Conservation (phyloP, 2,888 invertebrate species). For the Scaptomyza tumidula region DNA sequence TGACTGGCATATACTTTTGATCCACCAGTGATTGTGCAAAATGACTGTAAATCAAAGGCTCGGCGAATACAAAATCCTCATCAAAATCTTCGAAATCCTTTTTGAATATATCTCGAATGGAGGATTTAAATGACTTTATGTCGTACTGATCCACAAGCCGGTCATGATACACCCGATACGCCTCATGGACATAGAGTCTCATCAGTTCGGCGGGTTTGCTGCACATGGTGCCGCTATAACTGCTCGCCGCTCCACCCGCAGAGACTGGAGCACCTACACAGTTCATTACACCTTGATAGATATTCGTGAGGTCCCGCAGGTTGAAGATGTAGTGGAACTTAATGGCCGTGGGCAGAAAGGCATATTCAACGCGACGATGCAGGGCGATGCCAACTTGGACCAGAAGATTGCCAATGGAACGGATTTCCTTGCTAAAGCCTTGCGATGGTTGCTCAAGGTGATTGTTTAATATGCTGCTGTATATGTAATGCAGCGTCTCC, state of each 20-base stretch:
- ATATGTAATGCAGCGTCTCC: constrained; percentile 93
- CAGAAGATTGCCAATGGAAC: constrained; percentile 72
- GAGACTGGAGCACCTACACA: constrained; percentile 87
- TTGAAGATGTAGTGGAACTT: constrained; percentile 98
- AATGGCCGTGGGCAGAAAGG: constrained; percentile 95
- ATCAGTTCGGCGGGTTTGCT: constrained; percentile 90
- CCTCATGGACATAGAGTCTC: constrained; percentile 95
- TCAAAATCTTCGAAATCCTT: constrained; percentile 92
- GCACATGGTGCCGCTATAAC: constrained; percentile 84
- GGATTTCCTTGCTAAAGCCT: constrained; percentile 87
- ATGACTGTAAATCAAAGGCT: constrained; percentile 95
- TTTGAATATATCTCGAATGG: constrained; percentile 91
- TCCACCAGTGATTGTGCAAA: constrained; percentile 92
- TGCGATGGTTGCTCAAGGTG: constrained; percentile 88
- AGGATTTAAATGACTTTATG: constrained; percentile 90
- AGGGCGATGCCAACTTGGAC: constrained; percentile 90
- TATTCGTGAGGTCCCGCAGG: constrained; percentile 95
- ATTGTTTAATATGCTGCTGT: constrained; percentile 91
- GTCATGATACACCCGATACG: constrained; percentile 95
- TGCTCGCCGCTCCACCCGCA: constrained; percentile 43
- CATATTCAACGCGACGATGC: constrained; percentile 90
- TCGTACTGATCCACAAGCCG: constrained; percentile 93
- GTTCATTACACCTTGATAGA: constrained; percentile 96
- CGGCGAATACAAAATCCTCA: constrained; percentile 89
- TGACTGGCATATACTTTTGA: constrained; percentile 94